Percentiles rank a stretch among this genome's conserved stretches.
These are phyloP conservation scores for Plutomurus gul DNA, from an alignment of 1,140 invertebrate species.

Conservation along the genomic window DNA sequence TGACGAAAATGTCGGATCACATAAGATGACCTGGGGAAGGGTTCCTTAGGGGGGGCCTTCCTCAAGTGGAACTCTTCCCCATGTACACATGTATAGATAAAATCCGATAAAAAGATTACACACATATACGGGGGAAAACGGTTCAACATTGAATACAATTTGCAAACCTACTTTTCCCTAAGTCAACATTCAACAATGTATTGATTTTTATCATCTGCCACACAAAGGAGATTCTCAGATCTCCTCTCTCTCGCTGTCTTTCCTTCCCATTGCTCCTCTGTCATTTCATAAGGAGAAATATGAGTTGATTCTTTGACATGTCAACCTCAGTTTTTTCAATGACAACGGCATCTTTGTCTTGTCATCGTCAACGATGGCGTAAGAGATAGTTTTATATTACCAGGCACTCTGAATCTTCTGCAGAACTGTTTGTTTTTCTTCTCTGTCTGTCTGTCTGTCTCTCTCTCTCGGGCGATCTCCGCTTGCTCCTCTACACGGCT, in stretches of 20 bases:
- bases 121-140: slow-evolving; percentile 17
- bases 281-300: background rate
- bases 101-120: slow-evolving; percentile 38
- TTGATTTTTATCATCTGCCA: slow-evolving; percentile 36
- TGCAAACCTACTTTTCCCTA: slow-evolving; percentile 36
- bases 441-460: background rate
- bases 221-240: slow-evolving; percentile 7
- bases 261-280: background rate
- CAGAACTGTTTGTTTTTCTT: slow-evolving; percentile 3
- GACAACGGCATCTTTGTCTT: slow-evolving; percentile 19
- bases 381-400: slow-evolving; percentile 19
- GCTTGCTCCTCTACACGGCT: slow-evolving; percentile 39
- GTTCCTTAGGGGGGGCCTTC: slow-evolving; percentile 28
- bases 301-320: slow-evolving; percentile 10
- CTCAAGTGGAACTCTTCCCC: slow-evolving; percentile 30
- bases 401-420: slow-evolving; percentile 16
- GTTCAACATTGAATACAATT: slow-evolving; percentile 35
- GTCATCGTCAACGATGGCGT: slow-evolving; percentile 16
- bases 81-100: background rate
- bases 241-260: background rate
- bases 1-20: slow-evolving; percentile 26
- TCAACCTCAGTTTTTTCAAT: slow-evolving; percentile 20
- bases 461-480: too few relatives aligned
- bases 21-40: slow-evolving; percentile 12
- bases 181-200: slow-evolving; percentile 38